Base-by-base conservation (phyloP, 2,113 vertebrate species). In the Callionymus lyra region DNA sequence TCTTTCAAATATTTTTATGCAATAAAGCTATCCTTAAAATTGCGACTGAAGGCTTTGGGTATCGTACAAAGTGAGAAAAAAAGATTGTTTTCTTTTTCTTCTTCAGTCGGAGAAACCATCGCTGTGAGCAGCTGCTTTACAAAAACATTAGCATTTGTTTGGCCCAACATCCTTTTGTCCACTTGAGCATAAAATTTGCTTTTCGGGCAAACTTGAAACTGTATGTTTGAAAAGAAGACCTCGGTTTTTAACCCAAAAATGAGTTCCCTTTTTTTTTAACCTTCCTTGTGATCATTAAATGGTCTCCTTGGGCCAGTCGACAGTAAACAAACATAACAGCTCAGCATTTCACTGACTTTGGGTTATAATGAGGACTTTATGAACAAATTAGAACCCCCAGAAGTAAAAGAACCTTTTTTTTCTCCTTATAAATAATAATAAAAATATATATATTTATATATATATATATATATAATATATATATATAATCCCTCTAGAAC, bases 401-500 rank as follows among this genome's bases (percentile, higher is more conserved):
- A n/a, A n/a, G 4, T 27, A 27, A 27, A 4, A 27, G 21, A 27
- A 27, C n/a, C n/a, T n/a, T n/a, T 16, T 11, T 47, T 37, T 19
- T 46, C 16, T 47, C 16, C 41, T 41, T 36, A 12, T 53, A 27
- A 48, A 37, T 16, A 31, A 56, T n/a, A 34, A 43, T 51, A 39
- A 59, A 57, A 36, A 31, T 38, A 47, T 54, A 46, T 60, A 19
- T 50, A 39, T 15, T 38, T 59, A 46, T 39, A 64, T 16, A 50
- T 51, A n/a, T 38, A 39, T 12, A 39, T 18, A n/a, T n/a, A n/a
- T n/a, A n/a, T n/a, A n/a, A n/a, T n/a, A n/a, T n/a, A n/a, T n/a
- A n/a, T n/a, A n/a, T n/a, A n/a, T n/a, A n/a, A n/a, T 74, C 75
- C 68, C 68, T 34, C 49, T 16, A 44, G 70, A 65, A 56, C 65